A percentile compares a stretch with the other conserved stretches of the same genome.
Evolutionary conservation across 2,888 invertebrate genomes (phyloP).

Genomic region (Epistrophe eligans): DNA sequence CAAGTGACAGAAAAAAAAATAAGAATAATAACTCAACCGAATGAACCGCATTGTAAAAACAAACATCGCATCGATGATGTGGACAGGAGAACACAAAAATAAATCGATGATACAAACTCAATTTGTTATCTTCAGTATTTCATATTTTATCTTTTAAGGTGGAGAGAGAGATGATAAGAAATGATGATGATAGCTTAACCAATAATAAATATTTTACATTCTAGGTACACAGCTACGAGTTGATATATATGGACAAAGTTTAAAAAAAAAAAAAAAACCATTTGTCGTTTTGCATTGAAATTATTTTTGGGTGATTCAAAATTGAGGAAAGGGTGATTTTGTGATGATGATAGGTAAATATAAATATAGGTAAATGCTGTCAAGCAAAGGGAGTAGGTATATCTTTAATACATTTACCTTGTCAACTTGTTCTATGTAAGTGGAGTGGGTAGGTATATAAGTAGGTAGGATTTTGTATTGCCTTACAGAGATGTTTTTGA

Average conservation of each 20-base stretch:
- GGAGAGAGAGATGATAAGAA: slow-evolving; percentile 10
- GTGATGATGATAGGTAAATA: background rate
- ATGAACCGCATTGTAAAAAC: background rate
- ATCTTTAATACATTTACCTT: slow-evolving; percentile 8
- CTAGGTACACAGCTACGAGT: background rate
- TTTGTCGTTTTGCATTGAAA: slow-evolving; percentile 26
- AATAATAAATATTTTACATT: slow-evolving; percentile 9
- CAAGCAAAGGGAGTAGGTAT: background rate
- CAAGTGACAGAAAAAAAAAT: no score
- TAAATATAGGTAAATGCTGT: background rate
- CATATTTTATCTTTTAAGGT: slow-evolving; percentile 10
- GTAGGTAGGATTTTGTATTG: background rate
- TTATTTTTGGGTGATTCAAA: slow-evolving; percentile 3
- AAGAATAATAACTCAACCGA: background rate
- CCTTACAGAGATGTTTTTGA: slow-evolving; percentile 1
- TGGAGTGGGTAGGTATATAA: background rate
- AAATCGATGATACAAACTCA: slow-evolving; percentile 24
- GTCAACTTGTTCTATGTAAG: background rate
- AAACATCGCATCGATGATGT: background rate
- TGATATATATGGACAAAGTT: background rate
- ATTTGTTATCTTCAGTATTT: slow-evolving; percentile 17
- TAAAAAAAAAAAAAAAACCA: slow-evolving; percentile 4
- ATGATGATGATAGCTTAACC: slow-evolving; percentile 25
- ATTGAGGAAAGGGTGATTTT: slow-evolving; percentile 12
- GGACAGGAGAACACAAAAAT: background rate